Percentiles rank a stretch among this genome's conserved stretches.
Evolutionary conservation across 2,113 vertebrate genomes (phyloP).

Genomic region (Lates calcarifer): DNA sequence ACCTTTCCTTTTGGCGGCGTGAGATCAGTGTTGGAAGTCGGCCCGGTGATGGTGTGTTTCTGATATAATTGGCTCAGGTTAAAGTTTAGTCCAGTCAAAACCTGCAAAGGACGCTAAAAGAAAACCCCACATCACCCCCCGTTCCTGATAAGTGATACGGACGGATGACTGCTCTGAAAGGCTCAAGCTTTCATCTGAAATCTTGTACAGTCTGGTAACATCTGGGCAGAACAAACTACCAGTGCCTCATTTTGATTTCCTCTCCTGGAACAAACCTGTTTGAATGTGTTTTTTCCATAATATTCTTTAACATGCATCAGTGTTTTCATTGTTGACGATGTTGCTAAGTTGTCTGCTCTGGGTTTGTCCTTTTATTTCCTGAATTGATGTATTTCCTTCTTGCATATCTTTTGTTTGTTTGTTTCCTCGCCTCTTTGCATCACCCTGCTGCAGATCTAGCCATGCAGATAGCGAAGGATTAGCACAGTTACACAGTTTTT

Average conservation of each 20-base stretch:
- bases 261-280: neutral
- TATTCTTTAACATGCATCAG: no score
- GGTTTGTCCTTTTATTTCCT: no score
- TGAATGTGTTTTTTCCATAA: neutral
- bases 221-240: neutral
- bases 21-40: neutral
- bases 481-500: neutral
- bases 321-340: no score
- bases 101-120: neutral
- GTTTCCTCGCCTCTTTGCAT: no score
- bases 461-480: neutral
- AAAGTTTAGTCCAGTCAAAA: rapidly evolving
- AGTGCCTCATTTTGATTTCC: neutral
- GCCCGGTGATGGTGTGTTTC: neutral
- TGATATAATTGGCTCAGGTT: neutral
- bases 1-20: neutral
- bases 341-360: no score
- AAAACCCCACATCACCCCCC: neutral
- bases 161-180: neutral
- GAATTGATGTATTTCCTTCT: neutral
- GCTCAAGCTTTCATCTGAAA: neutral
- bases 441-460: no score
- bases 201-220: neutral
- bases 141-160: neutral
- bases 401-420: neutral